These are phyloP conservation scores for Celastrina argiolus DNA, from an alignment of 2,888 invertebrate species.

Conservation along the genomic window DNA sequence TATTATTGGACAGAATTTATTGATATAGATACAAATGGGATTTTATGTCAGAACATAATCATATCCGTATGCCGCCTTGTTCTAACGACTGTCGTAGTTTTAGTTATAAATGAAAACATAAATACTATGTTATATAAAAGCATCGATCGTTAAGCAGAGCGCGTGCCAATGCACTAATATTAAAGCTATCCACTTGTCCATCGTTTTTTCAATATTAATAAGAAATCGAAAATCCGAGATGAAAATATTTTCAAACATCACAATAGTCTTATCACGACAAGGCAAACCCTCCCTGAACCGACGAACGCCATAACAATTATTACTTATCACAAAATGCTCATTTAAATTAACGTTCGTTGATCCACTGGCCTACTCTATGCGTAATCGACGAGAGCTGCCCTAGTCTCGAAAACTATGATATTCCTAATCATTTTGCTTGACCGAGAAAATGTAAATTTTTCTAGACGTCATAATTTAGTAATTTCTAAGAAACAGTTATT, in stretches of 20 bases:
- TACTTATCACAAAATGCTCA: constrained; percentile 25
- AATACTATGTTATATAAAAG: constrained; percentile 73
- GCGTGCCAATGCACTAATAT: constrained; percentile 37
- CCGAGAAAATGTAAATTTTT: not conserved
- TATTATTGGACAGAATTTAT: constrained; percentile 72
- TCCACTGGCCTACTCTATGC: constrained; percentile 29
- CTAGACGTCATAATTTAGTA: not conserved
- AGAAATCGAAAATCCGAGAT: constrained; percentile 46
- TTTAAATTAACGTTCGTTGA: constrained; percentile 34
- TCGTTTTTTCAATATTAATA: constrained; percentile 38
- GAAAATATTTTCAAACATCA: constrained; percentile 56
- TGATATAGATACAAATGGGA: constrained; percentile 68
- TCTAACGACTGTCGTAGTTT: constrained; percentile 30
- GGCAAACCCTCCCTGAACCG: constrained; percentile 34
- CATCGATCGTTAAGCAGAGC: constrained; percentile 47
- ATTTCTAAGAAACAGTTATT: not conserved
- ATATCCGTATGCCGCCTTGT: constrained; percentile 28
- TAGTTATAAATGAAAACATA: constrained; percentile 70
- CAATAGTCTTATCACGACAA: constrained; percentile 39
- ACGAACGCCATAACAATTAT: constrained; percentile 34
- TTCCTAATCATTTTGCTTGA: constrained; percentile 12
- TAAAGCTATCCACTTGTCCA: constrained; percentile 58
- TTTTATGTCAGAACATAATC: constrained; percentile 47
- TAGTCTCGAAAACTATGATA: constrained; percentile 21
- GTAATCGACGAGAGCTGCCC: constrained; percentile 19